Percentiles rank a stretch among this genome's conserved stretches.
These are phyloP conservation scores for Cepphus grylle DNA, from an alignment of 2,113 vertebrate genomes.

Conservation along the genomic window DNA sequence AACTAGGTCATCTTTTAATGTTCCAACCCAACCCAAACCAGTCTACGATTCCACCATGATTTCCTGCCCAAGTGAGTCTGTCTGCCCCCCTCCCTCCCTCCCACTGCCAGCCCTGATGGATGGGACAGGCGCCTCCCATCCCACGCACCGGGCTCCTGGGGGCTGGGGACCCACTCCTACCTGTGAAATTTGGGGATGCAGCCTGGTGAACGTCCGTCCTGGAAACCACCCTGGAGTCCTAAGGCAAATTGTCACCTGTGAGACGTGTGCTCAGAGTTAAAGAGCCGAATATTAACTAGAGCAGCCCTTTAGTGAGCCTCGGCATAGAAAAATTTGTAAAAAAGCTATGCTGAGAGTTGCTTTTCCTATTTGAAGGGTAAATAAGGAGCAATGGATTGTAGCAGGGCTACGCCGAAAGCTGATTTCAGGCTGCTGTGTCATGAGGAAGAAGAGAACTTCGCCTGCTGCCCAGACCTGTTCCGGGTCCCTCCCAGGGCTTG, in stretches of 20 bases:
- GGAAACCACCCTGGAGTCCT: background rate
- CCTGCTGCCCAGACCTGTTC: background rate
- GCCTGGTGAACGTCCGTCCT: background rate
- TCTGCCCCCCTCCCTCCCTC: background rate
- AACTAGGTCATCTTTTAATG: background rate
- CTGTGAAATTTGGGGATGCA: background rate
- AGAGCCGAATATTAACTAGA: background rate
- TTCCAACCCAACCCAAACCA: background rate
- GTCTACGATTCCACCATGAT: background rate
- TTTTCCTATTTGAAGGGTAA: conserved; percentile 32
- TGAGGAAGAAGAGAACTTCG: background rate
- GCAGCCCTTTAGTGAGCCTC: background rate
- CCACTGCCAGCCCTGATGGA: fast-evolving
- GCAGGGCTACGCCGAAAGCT: background rate
- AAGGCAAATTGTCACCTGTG: background rate
- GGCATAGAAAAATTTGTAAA: background rate
- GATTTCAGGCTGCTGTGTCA: background rate
- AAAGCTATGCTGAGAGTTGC: background rate
- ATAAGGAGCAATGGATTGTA: background rate
- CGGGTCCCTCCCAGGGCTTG: background rate
- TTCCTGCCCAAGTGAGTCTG: fast-evolving
- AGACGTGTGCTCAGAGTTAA: background rate
- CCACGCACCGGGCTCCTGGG: fast-evolving
- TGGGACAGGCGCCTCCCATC: background rate
- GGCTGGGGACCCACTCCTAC: background rate